These are phyloP conservation scores for Plecotus auritus DNA, from an alignment of 2,113 vertebrate species.

Conservation along the genomic window DNA sequence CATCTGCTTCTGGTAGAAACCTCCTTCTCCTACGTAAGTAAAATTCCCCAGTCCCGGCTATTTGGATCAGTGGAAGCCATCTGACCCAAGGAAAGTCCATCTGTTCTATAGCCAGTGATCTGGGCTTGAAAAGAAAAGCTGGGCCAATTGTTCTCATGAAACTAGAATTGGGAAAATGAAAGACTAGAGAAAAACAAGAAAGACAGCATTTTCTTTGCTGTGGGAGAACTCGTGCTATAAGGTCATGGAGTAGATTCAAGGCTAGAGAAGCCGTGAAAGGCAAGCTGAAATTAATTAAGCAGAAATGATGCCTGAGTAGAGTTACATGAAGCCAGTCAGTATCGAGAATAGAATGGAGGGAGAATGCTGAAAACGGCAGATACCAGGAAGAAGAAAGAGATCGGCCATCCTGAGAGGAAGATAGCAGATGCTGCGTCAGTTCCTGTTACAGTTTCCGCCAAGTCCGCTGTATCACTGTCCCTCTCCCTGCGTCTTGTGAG, in stretches of 20 bases:
- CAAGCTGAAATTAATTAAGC: background rate
- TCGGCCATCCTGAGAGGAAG: background rate
- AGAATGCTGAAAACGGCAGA: background rate
- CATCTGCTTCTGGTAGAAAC: slow-evolving; percentile 18
- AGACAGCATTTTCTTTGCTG: background rate
- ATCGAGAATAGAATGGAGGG: background rate
- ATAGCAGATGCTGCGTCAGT: background rate
- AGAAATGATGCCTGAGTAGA: background rate
- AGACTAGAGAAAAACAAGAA: background rate
- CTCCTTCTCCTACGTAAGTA: background rate
- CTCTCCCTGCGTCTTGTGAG: background rate
- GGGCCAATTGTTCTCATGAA: background rate
- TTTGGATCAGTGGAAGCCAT: background rate
- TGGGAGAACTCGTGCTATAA: background rate
- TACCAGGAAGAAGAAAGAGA: background rate
- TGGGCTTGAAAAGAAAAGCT: background rate
- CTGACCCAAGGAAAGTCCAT: background rate
- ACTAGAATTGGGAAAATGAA: background rate
- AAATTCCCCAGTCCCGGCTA: background rate
- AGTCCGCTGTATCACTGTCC: background rate
- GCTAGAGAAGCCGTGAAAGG: background rate
- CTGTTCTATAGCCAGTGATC: background rate
- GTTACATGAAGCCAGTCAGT: background rate
- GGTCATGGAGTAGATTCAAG: background rate
- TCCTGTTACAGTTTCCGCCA: background rate